Evolutionary conservation across 2,113 vertebrate genomes (phyloP).

Genomic region (Xenus cinereus): DNA sequence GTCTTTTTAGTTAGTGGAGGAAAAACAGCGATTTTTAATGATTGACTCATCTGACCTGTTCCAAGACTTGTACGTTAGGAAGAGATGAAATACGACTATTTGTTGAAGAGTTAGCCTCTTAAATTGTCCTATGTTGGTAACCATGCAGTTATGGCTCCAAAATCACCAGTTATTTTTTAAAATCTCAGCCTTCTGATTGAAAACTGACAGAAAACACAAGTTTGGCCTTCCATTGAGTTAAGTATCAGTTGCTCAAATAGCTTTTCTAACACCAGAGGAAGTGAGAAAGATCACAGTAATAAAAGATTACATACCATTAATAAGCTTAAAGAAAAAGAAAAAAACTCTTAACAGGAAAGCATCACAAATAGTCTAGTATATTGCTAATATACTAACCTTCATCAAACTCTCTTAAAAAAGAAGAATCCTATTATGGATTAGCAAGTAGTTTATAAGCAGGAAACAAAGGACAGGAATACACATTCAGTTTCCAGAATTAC

Average conservation of each 20-base stretch:
- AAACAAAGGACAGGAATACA: not conserved
- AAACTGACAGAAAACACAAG: not conserved
- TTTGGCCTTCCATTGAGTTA: not conserved
- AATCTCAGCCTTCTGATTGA: not conserved
- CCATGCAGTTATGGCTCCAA: not conserved
- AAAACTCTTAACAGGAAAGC: accelerated
- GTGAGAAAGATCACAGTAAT: not conserved
- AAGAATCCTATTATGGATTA: not conserved
- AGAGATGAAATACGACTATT: not conserved
- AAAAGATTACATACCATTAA: not conserved
- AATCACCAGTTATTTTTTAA: not conserved
- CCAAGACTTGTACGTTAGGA: not conserved
- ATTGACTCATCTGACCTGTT: not conserved
- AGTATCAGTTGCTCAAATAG: not conserved
- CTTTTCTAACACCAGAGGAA: not conserved
- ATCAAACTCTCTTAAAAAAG: not conserved
- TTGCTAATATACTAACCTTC: not conserved
- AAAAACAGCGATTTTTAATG: not conserved
- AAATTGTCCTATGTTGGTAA: not conserved
- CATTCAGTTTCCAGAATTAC: not conserved
- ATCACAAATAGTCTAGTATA: not conserved
- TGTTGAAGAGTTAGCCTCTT: not conserved
- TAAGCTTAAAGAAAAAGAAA: not conserved
- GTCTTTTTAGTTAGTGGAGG: not conserved
- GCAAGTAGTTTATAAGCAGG: not conserved